A percentile compares a stretch with the other conserved stretches of the same genome.
These are phyloP conservation scores for Bombus confusus DNA, from an alignment of 1,140 invertebrate species.

Conservation along the genomic window DNA sequence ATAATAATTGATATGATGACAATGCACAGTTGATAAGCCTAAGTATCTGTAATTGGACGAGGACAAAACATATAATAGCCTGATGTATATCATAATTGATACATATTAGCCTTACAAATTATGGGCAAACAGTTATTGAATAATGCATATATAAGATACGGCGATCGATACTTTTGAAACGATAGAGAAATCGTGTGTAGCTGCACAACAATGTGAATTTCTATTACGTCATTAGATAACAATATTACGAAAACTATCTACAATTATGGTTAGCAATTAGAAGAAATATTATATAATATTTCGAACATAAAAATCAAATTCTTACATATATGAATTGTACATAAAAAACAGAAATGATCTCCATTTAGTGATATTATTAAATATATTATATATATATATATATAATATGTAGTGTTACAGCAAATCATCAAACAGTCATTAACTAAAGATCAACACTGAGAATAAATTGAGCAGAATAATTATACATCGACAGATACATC, in stretches of 20 bases:
- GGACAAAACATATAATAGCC: not conserved
- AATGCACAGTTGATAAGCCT: not conserved
- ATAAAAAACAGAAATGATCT: not conserved
- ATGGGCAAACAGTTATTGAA: no score
- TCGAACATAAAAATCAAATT: not conserved
- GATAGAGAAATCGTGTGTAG: not conserved
- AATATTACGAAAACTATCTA: not conserved
- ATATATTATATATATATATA: no score
- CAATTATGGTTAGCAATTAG: no score
- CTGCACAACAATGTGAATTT: no score
- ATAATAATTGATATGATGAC: not conserved
- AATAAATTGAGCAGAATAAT: not conserved
- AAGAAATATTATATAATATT: no score
- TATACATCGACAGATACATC: not conserved
- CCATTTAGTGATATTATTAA: not conserved
- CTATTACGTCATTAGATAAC: no score
- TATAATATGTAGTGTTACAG: not conserved
- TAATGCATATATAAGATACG: no score
- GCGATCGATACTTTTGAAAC: not conserved
- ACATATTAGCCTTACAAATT: not conserved
- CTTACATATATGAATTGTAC: not conserved
- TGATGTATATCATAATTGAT: not conserved
- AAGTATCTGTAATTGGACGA: not conserved
- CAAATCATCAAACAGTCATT: not conserved
- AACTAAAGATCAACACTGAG: not conserved